Conservation (phyloP, 2,888 invertebrate species). For the Aricia artaxerxes region DNA sequence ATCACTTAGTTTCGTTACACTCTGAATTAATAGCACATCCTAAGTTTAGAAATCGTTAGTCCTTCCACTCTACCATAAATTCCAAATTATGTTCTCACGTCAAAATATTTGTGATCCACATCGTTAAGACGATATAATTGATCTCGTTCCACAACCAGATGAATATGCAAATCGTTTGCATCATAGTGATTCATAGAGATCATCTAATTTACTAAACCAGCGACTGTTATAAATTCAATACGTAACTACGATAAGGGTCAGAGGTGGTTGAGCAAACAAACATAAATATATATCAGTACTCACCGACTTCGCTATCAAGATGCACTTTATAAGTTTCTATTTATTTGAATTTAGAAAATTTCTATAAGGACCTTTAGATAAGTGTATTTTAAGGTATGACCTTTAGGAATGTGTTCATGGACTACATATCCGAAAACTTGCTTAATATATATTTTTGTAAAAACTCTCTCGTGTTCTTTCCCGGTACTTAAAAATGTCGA, state of each 20-base stretch:
- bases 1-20: no score
- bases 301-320: slow-evolving; percentile 10
- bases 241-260: slow-evolving; percentile 17
- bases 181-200: slow-evolving; percentile 19
- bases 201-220: slow-evolving; percentile 26
- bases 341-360: not conserved
- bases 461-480: no score
- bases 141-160: not conserved
- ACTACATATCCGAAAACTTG: no score
- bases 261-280: not conserved
- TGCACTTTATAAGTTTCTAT: slow-evolving; percentile 9
- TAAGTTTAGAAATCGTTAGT: not conserved
- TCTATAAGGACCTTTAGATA: not conserved
- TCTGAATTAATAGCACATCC: not conserved
- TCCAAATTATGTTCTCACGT: not conserved
- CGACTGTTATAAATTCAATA: slow-evolving; percentile 9
- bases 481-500: no score
- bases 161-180: slow-evolving; percentile 22
- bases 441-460: no score
- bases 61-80: not conserved
- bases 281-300: not conserved
- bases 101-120: not conserved
- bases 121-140: slow-evolving; percentile 12
- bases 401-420: no score
- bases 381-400: not conserved